Evolutionary conservation across 2,888 invertebrate genomes (phyloP).

Genomic region (Gymnoscelis rufifasciata): DNA sequence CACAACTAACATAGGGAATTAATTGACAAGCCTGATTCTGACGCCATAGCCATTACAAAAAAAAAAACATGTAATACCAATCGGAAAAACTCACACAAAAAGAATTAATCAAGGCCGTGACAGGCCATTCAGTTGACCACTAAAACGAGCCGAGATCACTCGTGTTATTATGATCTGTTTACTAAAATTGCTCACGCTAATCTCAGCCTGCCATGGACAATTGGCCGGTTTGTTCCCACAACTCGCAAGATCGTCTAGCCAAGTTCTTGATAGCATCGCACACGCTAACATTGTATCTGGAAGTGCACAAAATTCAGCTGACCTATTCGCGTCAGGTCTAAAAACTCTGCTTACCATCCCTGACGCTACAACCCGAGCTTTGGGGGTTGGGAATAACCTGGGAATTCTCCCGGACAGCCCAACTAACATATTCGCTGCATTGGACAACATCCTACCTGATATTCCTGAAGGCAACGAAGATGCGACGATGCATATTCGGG

Average conservation of each 20-base stretch:
- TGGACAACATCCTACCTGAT: constrained; percentile 35
- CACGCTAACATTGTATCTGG: constrained; percentile 31
- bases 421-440: constrained; percentile 34
- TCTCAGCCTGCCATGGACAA: constrained; percentile 28
- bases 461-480: constrained; percentile 45
- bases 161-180: constrained; percentile 32
- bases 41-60: no score
- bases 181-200: constrained; percentile 23
- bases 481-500: constrained; percentile 34
- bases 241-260: constrained; percentile 23
- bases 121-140: constrained; percentile 30
- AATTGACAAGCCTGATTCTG: no score
- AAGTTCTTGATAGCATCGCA: constrained; percentile 23
- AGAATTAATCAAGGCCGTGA: no score
- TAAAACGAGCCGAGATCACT: constrained; percentile 25
- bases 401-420: constrained; percentile 26
- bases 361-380: constrained; percentile 30
- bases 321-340: constrained; percentile 32
- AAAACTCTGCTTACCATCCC: constrained; percentile 33
- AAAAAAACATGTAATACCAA: no score
- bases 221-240: constrained; percentile 29
- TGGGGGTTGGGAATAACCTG: constrained; percentile 32
- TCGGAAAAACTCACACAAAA: no score
- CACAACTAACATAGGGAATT: no score
- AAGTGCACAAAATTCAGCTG: constrained; percentile 29